These are phyloP conservation scores for Oophaga pumilio DNA, from an alignment of 2,113 vertebrate species.

Conservation along the genomic window DNA sequence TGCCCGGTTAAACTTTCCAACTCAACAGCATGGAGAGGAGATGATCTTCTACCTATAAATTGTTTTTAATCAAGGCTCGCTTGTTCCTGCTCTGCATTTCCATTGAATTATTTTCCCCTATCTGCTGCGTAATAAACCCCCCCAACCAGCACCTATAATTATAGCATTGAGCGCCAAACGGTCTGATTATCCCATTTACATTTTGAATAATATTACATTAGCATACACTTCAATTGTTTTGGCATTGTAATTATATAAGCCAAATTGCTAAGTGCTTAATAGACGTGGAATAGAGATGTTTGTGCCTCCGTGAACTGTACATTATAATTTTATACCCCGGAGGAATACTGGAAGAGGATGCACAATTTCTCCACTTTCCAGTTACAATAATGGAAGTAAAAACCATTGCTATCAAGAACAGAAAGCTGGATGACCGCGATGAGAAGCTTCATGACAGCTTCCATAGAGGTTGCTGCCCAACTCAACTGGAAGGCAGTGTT, in stretches of 20 bases:
- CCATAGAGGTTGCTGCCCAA: background rate
- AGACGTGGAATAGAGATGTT: background rate
- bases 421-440: background rate
- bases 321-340: background rate
- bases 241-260: background rate
- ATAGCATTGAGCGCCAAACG: background rate
- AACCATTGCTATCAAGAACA: too few relatives aligned
- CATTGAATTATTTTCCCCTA: constrained; percentile 13
- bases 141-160: background rate
- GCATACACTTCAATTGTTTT: constrained; percentile 5
- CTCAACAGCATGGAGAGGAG: background rate
- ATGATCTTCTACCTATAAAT: constrained; percentile 31
- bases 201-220: background rate
- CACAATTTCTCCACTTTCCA: background rate
- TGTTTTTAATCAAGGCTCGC: constrained; percentile 29
- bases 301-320: background rate
- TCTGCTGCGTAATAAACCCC: background rate
- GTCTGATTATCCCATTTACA: constrained; percentile 34
- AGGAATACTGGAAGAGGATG: background rate
- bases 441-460: background rate
- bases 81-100: constrained; percentile 26
- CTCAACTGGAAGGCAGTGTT: background rate
- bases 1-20: constrained; percentile 42
- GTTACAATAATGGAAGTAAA: background rate
- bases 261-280: background rate